These are phyloP conservation scores for Branchinecta sandiegonensis DNA, from an alignment of 2,888 invertebrate genomes.

Conservation along the genomic window DNA sequence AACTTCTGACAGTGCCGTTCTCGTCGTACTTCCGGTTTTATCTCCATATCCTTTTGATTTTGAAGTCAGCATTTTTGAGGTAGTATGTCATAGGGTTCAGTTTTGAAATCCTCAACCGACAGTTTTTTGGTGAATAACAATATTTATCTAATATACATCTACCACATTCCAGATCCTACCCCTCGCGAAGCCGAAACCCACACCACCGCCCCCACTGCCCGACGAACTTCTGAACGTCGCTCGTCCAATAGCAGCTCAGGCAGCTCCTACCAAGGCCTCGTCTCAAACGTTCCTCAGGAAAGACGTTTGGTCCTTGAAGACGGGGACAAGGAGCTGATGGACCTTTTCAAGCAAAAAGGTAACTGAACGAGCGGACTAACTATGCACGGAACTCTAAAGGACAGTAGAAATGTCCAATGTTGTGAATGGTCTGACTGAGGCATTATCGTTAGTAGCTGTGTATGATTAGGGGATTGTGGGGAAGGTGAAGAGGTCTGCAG, in stretches of 20 bases:
- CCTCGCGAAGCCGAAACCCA: slow-evolving; percentile 6
- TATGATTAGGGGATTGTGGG: too few species aligned
- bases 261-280: not conserved
- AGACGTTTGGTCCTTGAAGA: slow-evolving; percentile 42
- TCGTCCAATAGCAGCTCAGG: slow-evolving; percentile 9
- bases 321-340: slow-evolving; percentile 45
- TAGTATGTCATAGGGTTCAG: too few species aligned
- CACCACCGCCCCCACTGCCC: not conserved
- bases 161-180: not conserved
- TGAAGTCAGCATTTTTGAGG: too few species aligned
- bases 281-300: not conserved
- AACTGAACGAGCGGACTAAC: slow-evolving; percentile 26
- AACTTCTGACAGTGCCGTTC: too few species aligned
- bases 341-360: slow-evolving; percentile 48
- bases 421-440: too few species aligned
- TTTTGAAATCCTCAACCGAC: too few species aligned
- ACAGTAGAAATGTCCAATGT: too few species aligned
- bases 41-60: too few species aligned
- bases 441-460: too few species aligned
- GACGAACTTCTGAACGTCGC: not conserved
- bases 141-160: not conserved
- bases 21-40: too few species aligned
- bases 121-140: not conserved
- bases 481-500: too few species aligned
- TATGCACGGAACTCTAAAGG: too few species aligned